These are phyloP conservation scores for Heliconius hermathena DNA, from an alignment of 1,140 invertebrate species.

Conservation along the genomic window DNA sequence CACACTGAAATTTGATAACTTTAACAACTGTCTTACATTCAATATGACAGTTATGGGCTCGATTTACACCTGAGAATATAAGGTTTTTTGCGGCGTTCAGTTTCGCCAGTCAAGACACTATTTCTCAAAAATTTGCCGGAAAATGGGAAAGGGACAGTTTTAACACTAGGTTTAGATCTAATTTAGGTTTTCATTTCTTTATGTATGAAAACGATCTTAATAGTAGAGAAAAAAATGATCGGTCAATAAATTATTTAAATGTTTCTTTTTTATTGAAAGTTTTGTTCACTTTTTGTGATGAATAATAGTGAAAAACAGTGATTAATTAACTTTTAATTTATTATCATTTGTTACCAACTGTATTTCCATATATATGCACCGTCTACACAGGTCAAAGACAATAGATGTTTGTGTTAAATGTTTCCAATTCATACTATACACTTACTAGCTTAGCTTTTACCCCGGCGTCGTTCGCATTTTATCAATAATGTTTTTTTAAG, in stretches of 20 bases:
- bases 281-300: neutral
- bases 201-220: no score
- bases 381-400: slow-evolving; percentile 1
- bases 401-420: neutral
- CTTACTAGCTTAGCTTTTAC: no score
- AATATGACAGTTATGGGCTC: neutral
- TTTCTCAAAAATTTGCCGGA: neutral
- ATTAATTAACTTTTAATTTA: neutral
- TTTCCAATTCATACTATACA: neutral
- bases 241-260: neutral
- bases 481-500: no score
- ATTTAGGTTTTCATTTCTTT: no score
- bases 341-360: slow-evolving; percentile 9
- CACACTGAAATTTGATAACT: neutral
- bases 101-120: no score
- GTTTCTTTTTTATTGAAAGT: neutral
- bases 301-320: neutral
- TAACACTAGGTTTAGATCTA: no score
- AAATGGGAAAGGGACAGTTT: no score
- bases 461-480: no score
- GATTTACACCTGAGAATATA: neutral
- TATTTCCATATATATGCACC: neutral
- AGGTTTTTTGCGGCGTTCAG: no score
- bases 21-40: neutral
- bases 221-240: no score